These are phyloP conservation scores for Sitobion miscanthi DNA, from an alignment of 1,140 invertebrate species.

Conservation along the genomic window DNA sequence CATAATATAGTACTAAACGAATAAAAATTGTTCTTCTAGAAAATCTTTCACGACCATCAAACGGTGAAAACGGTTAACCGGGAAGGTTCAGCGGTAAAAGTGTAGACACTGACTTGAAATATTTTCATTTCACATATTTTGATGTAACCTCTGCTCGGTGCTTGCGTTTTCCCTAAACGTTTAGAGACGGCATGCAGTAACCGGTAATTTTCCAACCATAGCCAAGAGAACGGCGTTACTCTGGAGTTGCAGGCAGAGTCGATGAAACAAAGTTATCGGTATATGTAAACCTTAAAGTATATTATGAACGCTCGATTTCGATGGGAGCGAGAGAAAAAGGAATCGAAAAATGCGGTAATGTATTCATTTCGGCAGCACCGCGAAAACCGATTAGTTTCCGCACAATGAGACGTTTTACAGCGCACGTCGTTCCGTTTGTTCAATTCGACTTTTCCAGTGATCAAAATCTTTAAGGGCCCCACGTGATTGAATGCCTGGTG, in stretches of 20 bases:
- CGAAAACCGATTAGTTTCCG: not conserved
- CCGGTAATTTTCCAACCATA: not conserved
- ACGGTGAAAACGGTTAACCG: not conserved
- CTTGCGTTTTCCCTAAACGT: not conserved
- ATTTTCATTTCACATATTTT: not conserved
- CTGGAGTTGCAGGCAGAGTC: not conserved
- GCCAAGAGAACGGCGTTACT: not conserved
- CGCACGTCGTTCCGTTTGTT: not conserved
- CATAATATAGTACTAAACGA: not conserved
- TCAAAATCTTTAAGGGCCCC: not conserved
- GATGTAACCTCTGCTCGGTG: not conserved
- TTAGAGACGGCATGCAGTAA: not conserved
- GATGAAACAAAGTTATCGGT: not conserved
- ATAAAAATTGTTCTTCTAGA: not conserved
- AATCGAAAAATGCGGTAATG: not conserved
- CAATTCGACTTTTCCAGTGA: slow-evolving; percentile 10
- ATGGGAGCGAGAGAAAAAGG: not conserved
- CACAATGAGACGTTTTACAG: not conserved
- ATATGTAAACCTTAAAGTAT: not conserved
- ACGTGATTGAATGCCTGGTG: not conserved
- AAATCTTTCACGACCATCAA: not conserved
- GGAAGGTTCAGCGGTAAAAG: not conserved
- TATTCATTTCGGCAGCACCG: not conserved
- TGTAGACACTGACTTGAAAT: not conserved
- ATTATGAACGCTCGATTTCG: not conserved